phyloP scores from a whole-genome alignment of 1,140 invertebrate species.

The Trissolcus basalis region DNA sequence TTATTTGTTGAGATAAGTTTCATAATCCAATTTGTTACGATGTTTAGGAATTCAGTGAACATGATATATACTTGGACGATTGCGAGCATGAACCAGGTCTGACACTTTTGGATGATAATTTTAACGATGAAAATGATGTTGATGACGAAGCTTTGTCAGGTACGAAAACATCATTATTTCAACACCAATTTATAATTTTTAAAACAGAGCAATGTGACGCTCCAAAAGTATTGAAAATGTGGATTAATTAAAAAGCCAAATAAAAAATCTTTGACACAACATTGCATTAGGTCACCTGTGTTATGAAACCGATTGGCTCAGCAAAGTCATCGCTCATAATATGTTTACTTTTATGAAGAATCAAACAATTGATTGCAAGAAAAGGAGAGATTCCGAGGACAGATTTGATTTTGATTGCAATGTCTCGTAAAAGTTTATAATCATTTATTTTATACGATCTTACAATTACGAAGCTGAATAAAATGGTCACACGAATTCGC shows the following conservation, averaged over 20 bases:
- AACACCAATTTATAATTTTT: too few species aligned
- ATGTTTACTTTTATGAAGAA: slow-evolving; percentile 18
- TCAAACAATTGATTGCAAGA: slow-evolving; percentile 6
- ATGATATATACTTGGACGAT: slow-evolving; percentile 80
- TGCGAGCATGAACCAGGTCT: slow-evolving; percentile 73
- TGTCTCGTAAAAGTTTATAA: too few species aligned
- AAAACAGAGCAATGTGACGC: too few species aligned
- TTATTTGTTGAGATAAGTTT: slow-evolving; percentile 8
- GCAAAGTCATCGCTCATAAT: slow-evolving; percentile 30
- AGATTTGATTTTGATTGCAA: too few species aligned
- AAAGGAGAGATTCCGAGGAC: too few species aligned
- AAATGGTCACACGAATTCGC: too few species aligned
- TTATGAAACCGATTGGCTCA: slow-evolving; percentile 31
- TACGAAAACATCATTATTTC: slow-evolving; percentile 63
- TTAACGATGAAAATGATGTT: slow-evolving; percentile 87
- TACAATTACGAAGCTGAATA: too few species aligned
- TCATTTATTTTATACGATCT: too few species aligned
- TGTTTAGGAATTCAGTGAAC: slow-evolving; percentile 82
- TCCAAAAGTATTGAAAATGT: neutral
- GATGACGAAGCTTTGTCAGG: slow-evolving; percentile 91
- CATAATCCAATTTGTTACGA: slow-evolving; percentile 28
- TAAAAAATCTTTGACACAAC: slow-evolving; percentile 2
- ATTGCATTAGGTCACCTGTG: slow-evolving; percentile 36
- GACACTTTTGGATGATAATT: slow-evolving; percentile 77
- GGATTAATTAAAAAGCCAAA: neutral